A percentile compares a stretch with the other conserved stretches of the same genome.
phyloP scores from a whole-genome alignment of 1,140 invertebrate species.

The Neocloeon triangulifer region DNA sequence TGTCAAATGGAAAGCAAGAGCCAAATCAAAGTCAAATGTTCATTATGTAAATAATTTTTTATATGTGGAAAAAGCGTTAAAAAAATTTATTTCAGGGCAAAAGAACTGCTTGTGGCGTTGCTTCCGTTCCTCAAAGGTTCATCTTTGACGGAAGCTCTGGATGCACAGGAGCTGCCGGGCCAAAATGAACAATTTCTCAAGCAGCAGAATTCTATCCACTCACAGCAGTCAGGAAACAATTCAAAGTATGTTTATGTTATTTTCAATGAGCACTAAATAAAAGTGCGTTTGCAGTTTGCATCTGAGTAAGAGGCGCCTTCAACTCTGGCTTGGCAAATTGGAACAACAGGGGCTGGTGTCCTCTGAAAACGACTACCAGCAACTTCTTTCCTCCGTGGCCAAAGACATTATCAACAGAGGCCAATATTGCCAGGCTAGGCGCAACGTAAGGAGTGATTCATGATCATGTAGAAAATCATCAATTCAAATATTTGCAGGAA shows the following conservation, averaged over 20 bases:
- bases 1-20: constrained; percentile 22
- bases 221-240: too few species aligned
- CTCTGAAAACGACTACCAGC: constrained; percentile 43
- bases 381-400: constrained; percentile 38
- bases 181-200: constrained; percentile 14
- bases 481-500: constrained; percentile 24
- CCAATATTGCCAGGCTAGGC: constrained; percentile 25
- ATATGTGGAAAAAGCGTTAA: too few species aligned
- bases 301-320: too few species aligned
- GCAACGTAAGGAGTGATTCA: constrained; percentile 25
- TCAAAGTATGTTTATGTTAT: too few species aligned
- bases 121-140: constrained; percentile 33
- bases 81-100: too few species aligned
- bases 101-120: constrained; percentile 38
- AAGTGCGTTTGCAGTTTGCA: constrained; percentile 22
- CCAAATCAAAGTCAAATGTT: constrained; percentile 42
- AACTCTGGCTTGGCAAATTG: constrained; percentile 27
- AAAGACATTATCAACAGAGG: constrained; percentile 40
- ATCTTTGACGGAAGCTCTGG: constrained; percentile 17
- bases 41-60: constrained; percentile 23
- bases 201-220: constrained; percentile 9
- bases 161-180: too few species aligned
- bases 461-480: constrained; percentile 38
- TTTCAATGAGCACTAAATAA: constrained; percentile 1
- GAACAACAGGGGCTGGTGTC: constrained; percentile 43